phyloP scores from a whole-genome alignment of 2,113 vertebrate species.

The Martes martes region DNA sequence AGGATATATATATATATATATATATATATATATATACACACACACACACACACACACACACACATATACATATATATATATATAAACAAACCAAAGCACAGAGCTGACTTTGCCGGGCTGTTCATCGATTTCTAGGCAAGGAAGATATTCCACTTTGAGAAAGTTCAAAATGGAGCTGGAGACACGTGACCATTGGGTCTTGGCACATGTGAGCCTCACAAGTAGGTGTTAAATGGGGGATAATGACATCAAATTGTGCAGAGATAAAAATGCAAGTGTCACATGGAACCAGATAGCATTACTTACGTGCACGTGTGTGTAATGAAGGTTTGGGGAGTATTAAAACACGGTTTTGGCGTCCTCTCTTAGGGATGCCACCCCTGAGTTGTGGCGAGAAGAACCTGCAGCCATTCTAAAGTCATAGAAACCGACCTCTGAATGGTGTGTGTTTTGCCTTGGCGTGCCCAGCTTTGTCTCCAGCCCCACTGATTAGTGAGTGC shows the following conservation, averaged over 20 bases:
- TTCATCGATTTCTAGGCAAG: neutral
- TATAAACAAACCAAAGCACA: neutral
- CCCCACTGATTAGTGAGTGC: neutral
- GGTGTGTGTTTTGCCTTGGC: rapidly evolving
- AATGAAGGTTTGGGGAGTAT: neutral
- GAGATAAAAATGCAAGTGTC: neutral
- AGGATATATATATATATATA: too few relatives aligned
- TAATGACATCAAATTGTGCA: neutral
- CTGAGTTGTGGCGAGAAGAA: too few relatives aligned
- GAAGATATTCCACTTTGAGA: neutral
- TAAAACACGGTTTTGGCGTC: neutral
- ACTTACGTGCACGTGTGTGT: rapidly evolving
- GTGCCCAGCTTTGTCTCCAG: too few relatives aligned
- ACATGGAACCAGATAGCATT: rapidly evolving
- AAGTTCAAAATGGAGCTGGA: neutral
- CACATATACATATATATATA: too few relatives aligned
- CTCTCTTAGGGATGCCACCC: neutral
- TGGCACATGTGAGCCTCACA: neutral
- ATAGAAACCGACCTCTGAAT: too few relatives aligned
- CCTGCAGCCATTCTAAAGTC: rapidly evolving
- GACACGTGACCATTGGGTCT: neutral
- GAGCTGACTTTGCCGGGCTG: neutral
- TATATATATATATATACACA: too few relatives aligned
- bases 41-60: too few relatives aligned
- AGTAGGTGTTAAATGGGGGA: neutral